Evolutionary conservation across 2,888 invertebrate species (phyloP), one percentile per base, ranked within the genome.

Genomic region (Dorcus hopei): DNA sequence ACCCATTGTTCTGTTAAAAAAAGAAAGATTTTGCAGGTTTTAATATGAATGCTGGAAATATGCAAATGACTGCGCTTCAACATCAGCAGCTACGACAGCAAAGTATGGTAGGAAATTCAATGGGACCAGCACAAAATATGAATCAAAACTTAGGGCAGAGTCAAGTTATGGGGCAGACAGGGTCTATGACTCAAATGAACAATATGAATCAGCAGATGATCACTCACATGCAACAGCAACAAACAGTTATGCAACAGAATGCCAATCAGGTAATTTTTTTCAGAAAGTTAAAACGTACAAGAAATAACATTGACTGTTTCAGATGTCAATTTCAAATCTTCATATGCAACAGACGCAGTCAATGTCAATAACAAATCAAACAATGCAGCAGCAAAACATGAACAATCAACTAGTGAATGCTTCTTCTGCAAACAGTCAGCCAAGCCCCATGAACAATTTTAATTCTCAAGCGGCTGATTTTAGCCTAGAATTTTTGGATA

Each of bases 401-500:
- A 65, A 63, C 63, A 69, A 63, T 57, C 67, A 72, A 53, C 67
- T 77, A 70, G 70, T 75, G 58, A 76, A 71, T 61, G 70, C 77
- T 70, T 54, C 65, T 64, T 57, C 59, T 42, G 59, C 52, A 58
- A 70, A 62, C 57, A 68, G 62, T 57, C 68, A 69, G 49, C 68
- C 61, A 47, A 74, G 69, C 52, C 69, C 81, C 69, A 77, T 82
- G 70, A 79, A 81, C 71, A 82, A 80, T 73, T 75, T 81, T 53
- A 81, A 80, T 62, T 80, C 81, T 56, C 77, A 83, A 62, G 75
- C 83, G 7, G 74, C 80, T 5, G 91, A 93, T 79, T 90, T 93
- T 78, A 89, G 87, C 77, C 85, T 93, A 70, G 93, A 93, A 82
- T 91, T 93, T 80, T 83, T 93, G 62, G 93, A 93, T 77, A 90